Conservation (phyloP, 2,113 vertebrate genomes). For the Atractosteus spatula region DNA sequence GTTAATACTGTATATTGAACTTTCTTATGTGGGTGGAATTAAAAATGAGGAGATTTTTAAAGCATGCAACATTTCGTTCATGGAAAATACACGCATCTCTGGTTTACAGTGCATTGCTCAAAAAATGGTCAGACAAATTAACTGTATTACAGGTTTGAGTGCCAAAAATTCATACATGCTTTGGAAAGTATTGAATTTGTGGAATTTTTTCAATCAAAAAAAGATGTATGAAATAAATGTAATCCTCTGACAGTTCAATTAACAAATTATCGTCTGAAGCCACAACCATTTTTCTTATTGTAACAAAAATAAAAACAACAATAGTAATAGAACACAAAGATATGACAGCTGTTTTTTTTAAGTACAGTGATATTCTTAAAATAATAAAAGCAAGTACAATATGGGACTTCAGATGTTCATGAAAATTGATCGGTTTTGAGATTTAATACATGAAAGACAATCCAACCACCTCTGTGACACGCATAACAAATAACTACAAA, state of each 20-base stretch:
- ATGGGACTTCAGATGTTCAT: too few species aligned
- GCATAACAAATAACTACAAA: too few species aligned
- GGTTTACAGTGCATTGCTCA: background rate
- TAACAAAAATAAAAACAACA: background rate
- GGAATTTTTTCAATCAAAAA: background rate
- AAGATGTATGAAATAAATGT: background rate
- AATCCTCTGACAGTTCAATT: background rate
- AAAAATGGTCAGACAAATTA: background rate
- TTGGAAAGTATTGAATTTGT: background rate
- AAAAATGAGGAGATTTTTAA: too few species aligned
- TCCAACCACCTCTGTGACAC: too few species aligned
- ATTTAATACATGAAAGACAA: too few species aligned
- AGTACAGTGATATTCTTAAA: too few species aligned
- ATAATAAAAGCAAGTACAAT: too few species aligned
- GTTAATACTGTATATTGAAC: too few species aligned
- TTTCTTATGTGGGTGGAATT: too few species aligned
- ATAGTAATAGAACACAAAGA: background rate
- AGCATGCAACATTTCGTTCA: background rate
- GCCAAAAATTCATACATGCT: constrained; percentile 2
- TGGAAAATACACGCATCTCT: background rate
- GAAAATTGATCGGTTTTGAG: too few species aligned
- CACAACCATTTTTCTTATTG: background rate
- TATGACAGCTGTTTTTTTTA: background rate
- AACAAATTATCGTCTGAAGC: background rate
- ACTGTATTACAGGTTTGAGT: constrained; percentile 1